These are phyloP conservation scores for Dissostichus mawsoni DNA, from an alignment of 2,113 vertebrate species.

Conservation along the genomic window DNA sequence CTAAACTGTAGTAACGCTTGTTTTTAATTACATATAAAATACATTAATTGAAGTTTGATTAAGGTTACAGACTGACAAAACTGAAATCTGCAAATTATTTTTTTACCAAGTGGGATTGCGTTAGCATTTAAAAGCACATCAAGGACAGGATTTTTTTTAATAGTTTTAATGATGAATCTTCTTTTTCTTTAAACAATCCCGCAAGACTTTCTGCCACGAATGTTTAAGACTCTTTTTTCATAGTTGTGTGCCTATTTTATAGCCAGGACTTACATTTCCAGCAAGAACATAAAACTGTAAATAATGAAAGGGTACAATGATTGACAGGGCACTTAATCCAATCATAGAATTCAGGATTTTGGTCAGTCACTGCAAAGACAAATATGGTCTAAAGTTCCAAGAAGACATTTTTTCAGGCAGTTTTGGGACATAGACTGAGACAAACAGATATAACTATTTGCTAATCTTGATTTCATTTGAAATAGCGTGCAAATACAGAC, in stretches of 20 bases:
- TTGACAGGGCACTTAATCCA: not conserved
- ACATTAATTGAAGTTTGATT: not conserved
- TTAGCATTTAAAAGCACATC: not conserved
- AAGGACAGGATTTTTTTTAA: not conserved
- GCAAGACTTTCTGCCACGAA: not conserved
- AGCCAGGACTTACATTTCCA: not conserved
- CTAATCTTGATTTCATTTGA: conserved; percentile 24
- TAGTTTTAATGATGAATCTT: not conserved
- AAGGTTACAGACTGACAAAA: not conserved
- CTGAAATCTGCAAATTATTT: not conserved
- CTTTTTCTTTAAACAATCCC: not conserved
- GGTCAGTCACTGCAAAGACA: not conserved
- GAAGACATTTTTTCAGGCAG: not conserved
- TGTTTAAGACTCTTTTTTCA: not conserved
- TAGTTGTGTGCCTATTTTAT: not conserved
- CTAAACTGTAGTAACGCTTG: not conserved
- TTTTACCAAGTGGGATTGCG: not conserved
- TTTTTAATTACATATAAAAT: not conserved
- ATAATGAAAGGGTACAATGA: not conserved
- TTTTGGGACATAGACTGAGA: not conserved
- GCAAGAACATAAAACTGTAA: not conserved
- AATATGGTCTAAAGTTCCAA: not conserved
- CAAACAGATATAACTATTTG: not conserved
- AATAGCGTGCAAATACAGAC: not conserved
- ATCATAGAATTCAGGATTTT: not conserved